phyloP scores from a whole-genome alignment of 2,888 invertebrate genomes.

The Melipona bicolor region DNA sequence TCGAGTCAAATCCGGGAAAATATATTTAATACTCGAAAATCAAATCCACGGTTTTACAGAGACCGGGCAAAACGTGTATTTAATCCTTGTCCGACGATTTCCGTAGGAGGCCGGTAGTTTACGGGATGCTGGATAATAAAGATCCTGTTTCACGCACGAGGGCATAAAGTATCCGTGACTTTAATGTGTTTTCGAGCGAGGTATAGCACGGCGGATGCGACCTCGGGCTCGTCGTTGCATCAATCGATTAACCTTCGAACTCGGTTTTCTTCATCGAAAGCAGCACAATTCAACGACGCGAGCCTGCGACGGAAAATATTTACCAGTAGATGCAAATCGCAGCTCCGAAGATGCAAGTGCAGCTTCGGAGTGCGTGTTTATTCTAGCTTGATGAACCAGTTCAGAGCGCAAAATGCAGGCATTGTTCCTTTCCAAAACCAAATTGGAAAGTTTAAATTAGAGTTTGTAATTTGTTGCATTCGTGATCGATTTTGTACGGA shows the following conservation, averaged over 20 bases:
- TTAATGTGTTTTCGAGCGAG: slow-evolving; percentile 10
- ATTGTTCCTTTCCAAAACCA: too few species aligned
- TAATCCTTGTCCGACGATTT: background rate
- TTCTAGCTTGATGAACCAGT: background rate
- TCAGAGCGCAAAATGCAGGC: background rate
- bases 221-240: background rate
- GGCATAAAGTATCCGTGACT: slow-evolving; percentile 1
- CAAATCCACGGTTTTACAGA: background rate
- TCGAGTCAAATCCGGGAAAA: background rate
- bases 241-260: slow-evolving; percentile 19
- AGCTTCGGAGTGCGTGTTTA: background rate
- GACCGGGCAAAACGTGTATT: background rate
- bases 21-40: background rate
- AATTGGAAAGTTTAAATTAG: too few species aligned
- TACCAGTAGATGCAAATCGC: background rate
- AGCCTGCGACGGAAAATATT: background rate
- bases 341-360: background rate
- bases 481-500: too few species aligned
- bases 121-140: slow-evolving; percentile 4
- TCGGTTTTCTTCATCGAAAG: background rate
- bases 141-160: slow-evolving; percentile 6
- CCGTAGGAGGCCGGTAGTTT: background rate
- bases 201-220: background rate
- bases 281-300: background rate
- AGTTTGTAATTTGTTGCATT: too few species aligned